Conservation (phyloP, 2,888 invertebrate genomes). For the Belgica antarctica region DNA sequence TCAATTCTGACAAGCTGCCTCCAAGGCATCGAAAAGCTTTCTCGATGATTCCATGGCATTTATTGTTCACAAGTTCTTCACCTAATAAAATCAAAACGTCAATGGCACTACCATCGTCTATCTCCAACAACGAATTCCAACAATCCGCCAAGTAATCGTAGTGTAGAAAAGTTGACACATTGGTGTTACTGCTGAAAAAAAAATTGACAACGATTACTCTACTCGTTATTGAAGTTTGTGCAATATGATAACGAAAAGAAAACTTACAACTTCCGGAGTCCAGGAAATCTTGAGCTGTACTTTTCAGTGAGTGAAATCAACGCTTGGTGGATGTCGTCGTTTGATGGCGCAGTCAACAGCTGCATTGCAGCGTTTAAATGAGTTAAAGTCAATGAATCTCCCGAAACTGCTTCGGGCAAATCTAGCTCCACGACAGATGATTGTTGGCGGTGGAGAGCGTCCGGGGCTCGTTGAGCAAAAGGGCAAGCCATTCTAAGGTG, state of each 20-base stretch:
- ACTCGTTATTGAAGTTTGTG: background rate
- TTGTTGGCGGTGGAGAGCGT: conserved; percentile 53
- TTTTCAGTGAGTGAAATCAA: conserved; percentile 65
- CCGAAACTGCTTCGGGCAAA: conserved; percentile 51
- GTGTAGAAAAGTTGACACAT: conserved; percentile 52
- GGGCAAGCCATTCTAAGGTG: conserved; percentile 53
- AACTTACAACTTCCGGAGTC: conserved; percentile 53
- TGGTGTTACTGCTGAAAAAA: conserved; percentile 40
- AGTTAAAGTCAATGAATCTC: conserved; percentile 61
- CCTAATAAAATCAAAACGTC: conserved; percentile 72
- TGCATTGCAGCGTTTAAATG: conserved; percentile 78
- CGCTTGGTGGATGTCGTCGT: conserved; percentile 66
- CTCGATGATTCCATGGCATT: conserved; percentile 72
- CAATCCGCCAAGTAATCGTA: conserved; percentile 55
- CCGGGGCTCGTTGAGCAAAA: conserved; percentile 50
- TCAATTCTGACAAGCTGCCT: conserved; percentile 79
- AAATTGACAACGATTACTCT: background rate
- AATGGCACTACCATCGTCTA: conserved; percentile 57
- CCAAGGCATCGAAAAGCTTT: conserved; percentile 82
- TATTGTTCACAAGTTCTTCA: conserved; percentile 71
- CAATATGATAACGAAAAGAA: background rate
- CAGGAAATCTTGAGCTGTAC: conserved; percentile 59
- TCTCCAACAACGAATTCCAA: conserved; percentile 53
- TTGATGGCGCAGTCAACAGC: conserved; percentile 76
- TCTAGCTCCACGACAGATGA: conserved; percentile 52